Conservation (phyloP, 2,888 invertebrate genomes). For the Sepioteuthis lessoniana region DNA sequence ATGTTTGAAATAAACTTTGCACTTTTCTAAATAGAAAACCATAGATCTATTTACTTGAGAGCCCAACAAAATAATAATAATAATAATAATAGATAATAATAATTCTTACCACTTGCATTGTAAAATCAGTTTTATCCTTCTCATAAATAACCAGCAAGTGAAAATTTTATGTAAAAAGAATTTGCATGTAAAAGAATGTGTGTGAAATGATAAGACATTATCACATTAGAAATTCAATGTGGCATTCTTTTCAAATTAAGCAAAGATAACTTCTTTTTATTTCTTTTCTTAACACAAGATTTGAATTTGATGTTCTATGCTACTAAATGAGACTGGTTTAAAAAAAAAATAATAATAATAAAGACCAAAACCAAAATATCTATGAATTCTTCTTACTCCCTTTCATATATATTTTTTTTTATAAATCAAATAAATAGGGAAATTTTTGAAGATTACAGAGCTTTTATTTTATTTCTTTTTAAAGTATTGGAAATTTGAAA, state of each 20-base stretch:
- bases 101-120: no score
- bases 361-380: conserved; percentile 33
- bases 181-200: no score
- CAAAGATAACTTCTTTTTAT: not conserved
- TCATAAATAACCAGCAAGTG: no score
- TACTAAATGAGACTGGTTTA: not conserved
- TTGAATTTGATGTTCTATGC: not conserved
- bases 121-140: no score
- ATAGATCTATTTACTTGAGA: no score
- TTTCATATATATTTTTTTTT: not conserved
- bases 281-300: not conserved
- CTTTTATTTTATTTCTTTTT: not conserved
- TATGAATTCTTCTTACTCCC: not conserved
- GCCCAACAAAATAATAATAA: no score
- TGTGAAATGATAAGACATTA: not conserved
- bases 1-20: no score
- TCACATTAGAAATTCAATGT: not conserved
- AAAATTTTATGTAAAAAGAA: no score
- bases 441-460: conserved; percentile 21
- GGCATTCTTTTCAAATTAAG: conserved; percentile 9
- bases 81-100: no score
- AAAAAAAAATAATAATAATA: not conserved
- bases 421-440: not conserved
- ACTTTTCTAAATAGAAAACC: no score
- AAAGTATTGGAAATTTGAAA: conserved; percentile 13